Evolutionary conservation across 2,797 vertebrate genomes (phyloP).

Genomic region (Periophthalmus magnuspinnatus): DNA sequence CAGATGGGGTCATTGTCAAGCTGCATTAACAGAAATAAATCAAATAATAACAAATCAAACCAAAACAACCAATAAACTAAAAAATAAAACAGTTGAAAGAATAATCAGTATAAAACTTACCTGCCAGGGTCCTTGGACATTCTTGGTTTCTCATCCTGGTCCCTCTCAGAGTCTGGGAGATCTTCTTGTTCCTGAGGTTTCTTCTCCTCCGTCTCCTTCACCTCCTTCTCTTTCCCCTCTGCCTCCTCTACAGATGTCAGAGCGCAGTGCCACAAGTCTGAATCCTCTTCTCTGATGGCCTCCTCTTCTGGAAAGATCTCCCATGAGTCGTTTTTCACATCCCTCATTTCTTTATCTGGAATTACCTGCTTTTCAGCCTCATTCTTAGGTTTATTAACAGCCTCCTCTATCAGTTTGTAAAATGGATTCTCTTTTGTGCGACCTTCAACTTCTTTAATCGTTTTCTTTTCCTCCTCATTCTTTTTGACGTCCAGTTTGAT

Average conservation of each 20-base stretch:
- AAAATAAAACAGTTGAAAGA: no score
- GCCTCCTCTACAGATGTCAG: slow-evolving; percentile 12
- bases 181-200: neutral
- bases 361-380: slow-evolving; percentile 9
- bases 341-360: slow-evolving; percentile 10
- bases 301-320: neutral
- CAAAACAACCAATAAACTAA: neutral
- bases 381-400: neutral
- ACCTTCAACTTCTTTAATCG: slow-evolving; percentile 65
- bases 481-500: slow-evolving; percentile 88
- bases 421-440: slow-evolving; percentile 51
- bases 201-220: slow-evolving; percentile 2
- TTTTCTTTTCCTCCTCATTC: slow-evolving; percentile 75
- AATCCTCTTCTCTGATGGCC: slow-evolving; percentile 6
- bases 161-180: slow-evolving; percentile 69
- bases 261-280: slow-evolving; percentile 39
- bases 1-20: slow-evolving; percentile 80
- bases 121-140: slow-evolving; percentile 81
- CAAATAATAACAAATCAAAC: neutral
- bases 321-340: slow-evolving; percentile 4
- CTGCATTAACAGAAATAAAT: slow-evolving; percentile 57
- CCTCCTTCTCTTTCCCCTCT: slow-evolving; percentile 2
- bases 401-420: slow-evolving; percentile 44
- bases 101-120: slow-evolving; percentile 61
- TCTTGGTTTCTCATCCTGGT: slow-evolving; percentile 65